Percentiles rank a stretch among this genome's conserved stretches.
Conservation (phyloP, 2,888 invertebrate species). For the Drosophila buzzatii region DNA sequence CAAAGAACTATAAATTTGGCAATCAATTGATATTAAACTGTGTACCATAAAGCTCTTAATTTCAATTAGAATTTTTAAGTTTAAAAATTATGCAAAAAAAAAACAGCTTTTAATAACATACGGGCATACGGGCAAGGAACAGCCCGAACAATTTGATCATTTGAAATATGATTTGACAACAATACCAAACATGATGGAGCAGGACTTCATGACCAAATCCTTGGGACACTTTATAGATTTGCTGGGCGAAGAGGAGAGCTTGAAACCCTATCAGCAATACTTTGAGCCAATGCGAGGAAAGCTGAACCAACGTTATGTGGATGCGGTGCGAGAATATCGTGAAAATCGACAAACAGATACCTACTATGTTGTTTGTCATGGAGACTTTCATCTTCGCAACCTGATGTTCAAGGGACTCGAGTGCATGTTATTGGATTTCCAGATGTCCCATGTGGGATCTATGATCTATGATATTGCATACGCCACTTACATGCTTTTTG, state of each 20-base stretch:
- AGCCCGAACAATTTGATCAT: constrained; percentile 41
- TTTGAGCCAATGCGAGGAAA: constrained; percentile 50
- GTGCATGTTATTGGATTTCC: constrained; percentile 66
- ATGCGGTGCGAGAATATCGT: constrained; percentile 49
- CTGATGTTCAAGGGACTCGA: constrained; percentile 66
- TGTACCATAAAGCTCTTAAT: too few species aligned
- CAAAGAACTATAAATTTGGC: too few species aligned
- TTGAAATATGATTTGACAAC: constrained; percentile 37
- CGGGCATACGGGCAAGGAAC: constrained; percentile 35
- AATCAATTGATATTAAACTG: too few species aligned
- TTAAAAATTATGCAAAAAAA: too few species aligned
- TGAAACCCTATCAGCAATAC: constrained; percentile 53
- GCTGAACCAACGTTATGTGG: constrained; percentile 23
- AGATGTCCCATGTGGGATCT: constrained; percentile 62
- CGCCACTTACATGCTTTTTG: constrained; percentile 56
- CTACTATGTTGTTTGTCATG: constrained; percentile 69
- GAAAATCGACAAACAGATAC: constrained; percentile 37
- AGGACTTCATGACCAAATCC: constrained; percentile 39
- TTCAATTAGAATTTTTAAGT: too few species aligned
- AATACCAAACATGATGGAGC: constrained; percentile 33
- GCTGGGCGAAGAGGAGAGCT: constrained; percentile 34
- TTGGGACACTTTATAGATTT: constrained; percentile 50
- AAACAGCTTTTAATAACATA: too few species aligned
- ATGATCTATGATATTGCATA: constrained; percentile 61
- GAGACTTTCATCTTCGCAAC: constrained; percentile 70